Base-by-base conservation (phyloP, 2,888 invertebrate genomes). In the Blomia tropicalis region DNA sequence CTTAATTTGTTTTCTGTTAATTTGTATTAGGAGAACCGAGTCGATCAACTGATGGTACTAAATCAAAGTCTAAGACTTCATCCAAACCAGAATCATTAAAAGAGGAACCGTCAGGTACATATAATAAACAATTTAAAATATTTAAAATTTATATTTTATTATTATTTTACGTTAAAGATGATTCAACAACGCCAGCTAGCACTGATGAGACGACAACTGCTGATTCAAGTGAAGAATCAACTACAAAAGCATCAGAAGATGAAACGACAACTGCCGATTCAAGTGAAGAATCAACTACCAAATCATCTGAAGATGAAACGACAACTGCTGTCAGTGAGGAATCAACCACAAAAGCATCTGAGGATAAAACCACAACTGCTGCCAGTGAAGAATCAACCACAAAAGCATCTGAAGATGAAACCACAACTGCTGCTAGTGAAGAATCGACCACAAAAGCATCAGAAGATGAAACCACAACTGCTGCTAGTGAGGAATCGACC, bases 361-460 rank as follows among this genome's bases (percentile, higher is more conserved):
- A 58, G 19, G 60, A n/a, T 17, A 59, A 59, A 4, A 53, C 58
- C 53, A 59, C 58, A 5, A 58, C 41, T 14, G 51, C 51, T 5
- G 23, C 19, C 7, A n/a, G 7, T 41, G 29, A 27, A 5, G 56
- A 56, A 36, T 11, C 56, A 7, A 56, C 56, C 2, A 2, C 56
- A 22, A 2, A 19, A 19, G n/a, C 30, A 56, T 56, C 56, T 11
- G 19, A 5, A 7, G 56, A 56, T 17, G 22, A 30, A 36, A 27
- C 5, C 4, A 54, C 54, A 31, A 47, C 51, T 27, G 27, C 51
- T 22, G 51, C 51, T 27, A 47, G 27, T 25, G 22, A 22, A 11
- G 54, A 54, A n/a, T 5, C 54, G 5, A 25, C 54, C 5, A 54
- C 54, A 36, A 7, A n/a, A 23, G 23, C 19, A 7, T 56, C 56